Base-by-base conservation (phyloP, 2,888 invertebrate species). In the Tipula unca region DNA sequence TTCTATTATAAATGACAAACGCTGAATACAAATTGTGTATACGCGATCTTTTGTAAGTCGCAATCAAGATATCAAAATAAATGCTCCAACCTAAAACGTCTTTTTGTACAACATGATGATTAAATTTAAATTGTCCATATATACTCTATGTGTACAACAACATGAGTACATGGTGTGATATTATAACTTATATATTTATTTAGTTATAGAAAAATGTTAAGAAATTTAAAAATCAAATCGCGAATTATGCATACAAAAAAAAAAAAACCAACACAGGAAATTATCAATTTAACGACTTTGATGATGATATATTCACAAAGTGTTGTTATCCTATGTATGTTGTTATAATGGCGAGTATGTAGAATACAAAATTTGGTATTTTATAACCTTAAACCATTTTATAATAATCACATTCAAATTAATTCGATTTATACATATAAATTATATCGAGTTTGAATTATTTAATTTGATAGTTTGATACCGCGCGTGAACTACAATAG, bases 201-300 rank as follows among this genome's bases (percentile, higher is more conserved):
- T n/a, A n/a, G n/a, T n/a, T 42, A 1, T 42, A 42, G 42, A 54
- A 17, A 54, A 54, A 54, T 17, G 1, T 69, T 69, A 25, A 69
- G 48, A 69, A 69, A 69, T 25, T 69, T 69, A 69, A 69, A 69
- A 69, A 69, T 69, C 69, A 69, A 69, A 69, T 69, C 69, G 69
- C 69, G 69, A 69, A 69, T 25, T 69, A 69, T 25, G 25, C 25
- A 69, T n/a, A 25, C 48, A 54, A 54, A 4, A 32, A 32, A 32
- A 32, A 32, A 48, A 48, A 17, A 48, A 17, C 17, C 17, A 48
- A 48, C 3, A 69, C 69, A 20, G 69, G 69, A 69, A 69, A 25
- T 25, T 20, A 69, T 25, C 69, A 69, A 69, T 69, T 69, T 69
- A 69, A 69, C 69, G 69, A 69, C 69, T 69, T 69, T 14, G 69